phyloP scores from a whole-genome alignment of 2,113 vertebrate species.

The Hypomesus transpacificus region DNA sequence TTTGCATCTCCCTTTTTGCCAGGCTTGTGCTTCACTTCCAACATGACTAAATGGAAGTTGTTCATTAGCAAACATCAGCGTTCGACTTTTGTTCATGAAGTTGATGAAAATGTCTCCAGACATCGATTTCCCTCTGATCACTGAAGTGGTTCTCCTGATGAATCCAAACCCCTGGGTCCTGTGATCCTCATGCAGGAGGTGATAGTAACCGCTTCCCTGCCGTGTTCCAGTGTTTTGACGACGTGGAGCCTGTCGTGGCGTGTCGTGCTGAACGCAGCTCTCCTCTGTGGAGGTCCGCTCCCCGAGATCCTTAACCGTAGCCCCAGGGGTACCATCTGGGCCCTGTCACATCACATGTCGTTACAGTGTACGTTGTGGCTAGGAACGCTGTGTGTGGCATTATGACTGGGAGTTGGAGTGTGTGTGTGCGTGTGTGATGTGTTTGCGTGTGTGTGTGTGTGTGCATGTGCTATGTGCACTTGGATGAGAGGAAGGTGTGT shows the following conservation, averaged over 20 bases:
- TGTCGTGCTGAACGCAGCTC: no score
- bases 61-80: no score
- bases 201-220: neutral
- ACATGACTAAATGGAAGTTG: no score
- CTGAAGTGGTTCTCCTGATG: no score
- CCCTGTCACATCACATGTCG: slow-evolving; percentile 61
- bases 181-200: neutral
- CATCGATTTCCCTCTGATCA: slow-evolving; percentile 2
- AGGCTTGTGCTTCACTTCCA: slow-evolving; percentile 2
- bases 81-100: no score
- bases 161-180: no score
- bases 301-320: slow-evolving; percentile 38
- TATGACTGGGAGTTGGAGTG: slow-evolving; percentile 34
- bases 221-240: neutral
- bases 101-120: neutral
- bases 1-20: slow-evolving; percentile 28
- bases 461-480: neutral
- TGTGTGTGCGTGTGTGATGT: slow-evolving; percentile 4
- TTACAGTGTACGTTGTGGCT: slow-evolving; percentile 45
- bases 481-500: slow-evolving; percentile 11
- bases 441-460: slow-evolving; percentile 24
- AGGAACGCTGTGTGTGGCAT: slow-evolving; percentile 35
- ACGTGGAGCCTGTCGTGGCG: no score
- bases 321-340: slow-evolving; percentile 62
- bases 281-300: neutral